Evolutionary conservation across 2,797 vertebrate species (phyloP), one percentile per base, ranked within the genome.

Genomic region (Oophaga sylvatica): DNA sequence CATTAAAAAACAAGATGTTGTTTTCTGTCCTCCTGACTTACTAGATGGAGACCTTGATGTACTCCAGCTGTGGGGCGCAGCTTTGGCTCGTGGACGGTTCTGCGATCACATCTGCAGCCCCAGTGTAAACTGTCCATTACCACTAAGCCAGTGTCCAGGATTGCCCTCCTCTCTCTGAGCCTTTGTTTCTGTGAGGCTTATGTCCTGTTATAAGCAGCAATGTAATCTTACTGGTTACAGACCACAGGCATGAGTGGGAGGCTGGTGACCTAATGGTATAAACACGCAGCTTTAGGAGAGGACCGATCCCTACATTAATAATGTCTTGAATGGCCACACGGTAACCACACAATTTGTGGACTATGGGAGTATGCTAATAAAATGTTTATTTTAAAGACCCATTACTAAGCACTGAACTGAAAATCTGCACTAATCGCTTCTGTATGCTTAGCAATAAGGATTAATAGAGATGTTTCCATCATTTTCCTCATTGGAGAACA

Each of bases 251-350:
- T 84, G 65, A 73, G 75, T 87, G 73, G 53, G 63, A 84, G 67
- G 19, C 10, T 62, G 48, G 63, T 87, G 87, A 87, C 22, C 53
- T 87, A 70, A 87, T 87, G 45, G 81, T 84, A 73, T 60, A 87
- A 77, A 78, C 53, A 78, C 68, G 59, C 73, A 35, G 62, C 62
- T 67, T 77, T 57, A 17, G 56, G 48, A 70, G 26, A 56, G 48
- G 5, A 41, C n/a, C 59, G 4, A 76, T 26, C 48, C 45, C n/a
- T 10, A 68, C 60, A n/a, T 60, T 79, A 60, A 53, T 76, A 48
- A 53, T 82, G 26, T 68, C 35, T 62, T 77, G 20, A 41, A 76
- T 87, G 48, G 80, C 60, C 70, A 87, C 48, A 68, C 62, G 73
- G 73, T 59, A 73, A 71, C 81, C 76, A 41, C 75, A 83, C 11